A percentile compares a stretch with the other conserved stretches of the same genome.
Conservation (phyloP, 2,888 invertebrate species). For the Tridacna crocea region DNA sequence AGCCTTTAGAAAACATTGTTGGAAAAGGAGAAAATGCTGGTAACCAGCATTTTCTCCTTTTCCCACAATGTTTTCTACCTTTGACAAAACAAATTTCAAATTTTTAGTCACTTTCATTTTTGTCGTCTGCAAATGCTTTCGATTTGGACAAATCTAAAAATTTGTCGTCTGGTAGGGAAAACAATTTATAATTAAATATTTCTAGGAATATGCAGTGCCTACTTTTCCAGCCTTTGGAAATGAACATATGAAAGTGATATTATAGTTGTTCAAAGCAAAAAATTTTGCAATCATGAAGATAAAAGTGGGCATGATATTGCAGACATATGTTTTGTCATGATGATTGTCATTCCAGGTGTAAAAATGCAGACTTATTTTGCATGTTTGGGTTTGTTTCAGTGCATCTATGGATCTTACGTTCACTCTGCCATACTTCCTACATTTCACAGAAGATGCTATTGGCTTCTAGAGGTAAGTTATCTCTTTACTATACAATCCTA, state of each 20-base stretch:
- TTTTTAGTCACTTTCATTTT: neutral
- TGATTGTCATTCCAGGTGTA: no score
- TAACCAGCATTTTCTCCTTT: conserved; percentile 13
- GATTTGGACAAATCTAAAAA: neutral
- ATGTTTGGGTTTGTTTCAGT: conserved; percentile 70
- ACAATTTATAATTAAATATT: no score
- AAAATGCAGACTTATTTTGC: no score
- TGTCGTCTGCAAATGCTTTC: neutral
- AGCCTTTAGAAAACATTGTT: neutral
- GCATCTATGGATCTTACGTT: conserved; percentile 98
- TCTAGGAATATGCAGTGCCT: no score
- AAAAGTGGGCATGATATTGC: no score
- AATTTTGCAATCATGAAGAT: no score
- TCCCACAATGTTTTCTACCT: neutral
- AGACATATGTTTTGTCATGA: no score
- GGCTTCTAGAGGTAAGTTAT: conserved; percentile 93
- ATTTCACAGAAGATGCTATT: conserved; percentile 99
- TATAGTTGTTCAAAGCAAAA: no score
- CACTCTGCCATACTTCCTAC: conserved; percentile 99
- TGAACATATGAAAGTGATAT: no score
- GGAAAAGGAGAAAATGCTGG: conserved; percentile 3
- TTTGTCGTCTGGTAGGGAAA: neutral
- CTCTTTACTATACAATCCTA: neutral
- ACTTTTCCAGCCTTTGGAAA: no score
- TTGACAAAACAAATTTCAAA: neutral